Conservation (phyloP, 2,888 invertebrate genomes). For the Erebia aethiops region DNA sequence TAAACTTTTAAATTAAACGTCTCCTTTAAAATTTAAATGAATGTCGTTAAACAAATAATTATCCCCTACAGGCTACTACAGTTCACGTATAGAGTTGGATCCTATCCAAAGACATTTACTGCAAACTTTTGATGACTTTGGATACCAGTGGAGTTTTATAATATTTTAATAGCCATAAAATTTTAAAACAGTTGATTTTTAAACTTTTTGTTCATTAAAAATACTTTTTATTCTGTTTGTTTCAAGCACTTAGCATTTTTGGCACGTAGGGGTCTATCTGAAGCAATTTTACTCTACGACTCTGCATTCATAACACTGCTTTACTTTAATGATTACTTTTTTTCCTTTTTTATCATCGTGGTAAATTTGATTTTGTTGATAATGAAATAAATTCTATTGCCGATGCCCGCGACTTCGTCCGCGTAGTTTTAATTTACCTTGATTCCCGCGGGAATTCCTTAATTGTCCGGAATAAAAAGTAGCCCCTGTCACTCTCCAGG, state of each 20-base stretch:
- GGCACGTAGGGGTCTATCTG: not conserved
- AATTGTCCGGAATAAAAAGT: too few relatives aligned
- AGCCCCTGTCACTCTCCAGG: too few relatives aligned
- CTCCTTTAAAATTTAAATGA: constrained; percentile 21
- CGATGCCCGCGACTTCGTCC: too few relatives aligned
- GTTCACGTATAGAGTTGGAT: constrained; percentile 27
- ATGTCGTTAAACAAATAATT: constrained; percentile 24
- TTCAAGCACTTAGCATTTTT: not conserved
- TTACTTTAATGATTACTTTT: too few relatives aligned
- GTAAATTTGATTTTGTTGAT: too few relatives aligned
- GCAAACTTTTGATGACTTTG: constrained; percentile 30
- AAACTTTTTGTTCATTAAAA: constrained; percentile 14
- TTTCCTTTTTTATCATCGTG: too few relatives aligned
- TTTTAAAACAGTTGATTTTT: constrained; percentile 21
- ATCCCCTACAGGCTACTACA: constrained; percentile 17
- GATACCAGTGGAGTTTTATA: constrained; percentile 21
- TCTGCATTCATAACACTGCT: too few relatives aligned
- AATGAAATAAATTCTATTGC: too few relatives aligned
- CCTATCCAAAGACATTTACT: constrained; percentile 30
- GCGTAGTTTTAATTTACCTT: too few relatives aligned
- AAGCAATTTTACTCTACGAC: too few relatives aligned
- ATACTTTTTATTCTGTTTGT: not conserved
- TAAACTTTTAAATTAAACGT: not conserved
- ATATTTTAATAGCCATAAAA: constrained; percentile 21
- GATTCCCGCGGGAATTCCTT: too few relatives aligned